Evolutionary conservation across 2,113 vertebrate species (phyloP).

Genomic region (Limnothrissa miodon): DNA sequence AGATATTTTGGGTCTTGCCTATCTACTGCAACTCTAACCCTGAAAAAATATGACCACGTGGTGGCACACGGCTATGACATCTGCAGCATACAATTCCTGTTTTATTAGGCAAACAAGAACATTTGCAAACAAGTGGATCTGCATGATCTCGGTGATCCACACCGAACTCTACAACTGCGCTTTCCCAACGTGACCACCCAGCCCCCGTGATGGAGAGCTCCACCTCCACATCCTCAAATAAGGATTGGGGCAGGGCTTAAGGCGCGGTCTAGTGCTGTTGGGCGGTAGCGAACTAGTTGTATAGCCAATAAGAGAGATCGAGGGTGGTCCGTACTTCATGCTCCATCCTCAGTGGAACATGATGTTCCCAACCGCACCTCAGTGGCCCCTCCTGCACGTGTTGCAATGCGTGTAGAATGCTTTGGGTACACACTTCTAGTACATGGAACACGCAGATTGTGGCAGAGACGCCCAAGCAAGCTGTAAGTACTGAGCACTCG

Average conservation of each 20-base stretch:
- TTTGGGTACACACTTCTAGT: not conserved
- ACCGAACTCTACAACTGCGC: not conserved
- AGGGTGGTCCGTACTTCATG: not conserved
- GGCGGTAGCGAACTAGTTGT: constrained; percentile 10
- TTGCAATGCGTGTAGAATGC: constrained; percentile 32
- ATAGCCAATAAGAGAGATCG: constrained; percentile 26
- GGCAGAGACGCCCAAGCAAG: constrained; percentile 17
- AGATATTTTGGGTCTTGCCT: no score
- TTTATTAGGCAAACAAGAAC: not conserved
- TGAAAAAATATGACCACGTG: no score
- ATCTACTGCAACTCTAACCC: no score
- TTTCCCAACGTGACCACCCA: constrained; percentile 42
- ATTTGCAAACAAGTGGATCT: not conserved
- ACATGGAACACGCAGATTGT: not conserved
- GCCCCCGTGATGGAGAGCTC: not conserved
- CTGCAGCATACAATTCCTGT: not conserved
- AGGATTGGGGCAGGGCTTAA: not conserved
- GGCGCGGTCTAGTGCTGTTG: not conserved
- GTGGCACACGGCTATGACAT: not conserved
- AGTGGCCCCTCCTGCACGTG: constrained; percentile 25
- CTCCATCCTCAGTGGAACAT: not conserved
- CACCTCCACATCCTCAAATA: constrained; percentile 23
- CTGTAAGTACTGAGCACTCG: not conserved
- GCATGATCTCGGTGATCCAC: not conserved
- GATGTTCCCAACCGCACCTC: not conserved